Base-by-base conservation (phyloP, 2,888 invertebrate species). In the Linhomoeus sp. region DNA sequence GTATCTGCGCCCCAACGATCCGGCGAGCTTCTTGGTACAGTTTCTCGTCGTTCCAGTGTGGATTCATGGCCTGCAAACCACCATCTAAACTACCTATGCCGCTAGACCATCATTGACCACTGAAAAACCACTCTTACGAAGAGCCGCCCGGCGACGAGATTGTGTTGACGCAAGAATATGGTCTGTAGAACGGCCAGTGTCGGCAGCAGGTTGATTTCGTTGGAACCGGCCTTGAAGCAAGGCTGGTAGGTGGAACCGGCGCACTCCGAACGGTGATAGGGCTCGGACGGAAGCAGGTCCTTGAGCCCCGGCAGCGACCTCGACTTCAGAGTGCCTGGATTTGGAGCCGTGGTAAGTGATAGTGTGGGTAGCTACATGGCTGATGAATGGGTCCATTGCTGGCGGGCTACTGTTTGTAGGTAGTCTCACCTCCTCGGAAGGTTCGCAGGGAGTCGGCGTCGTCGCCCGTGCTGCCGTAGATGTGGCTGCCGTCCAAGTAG, bases 401-500 rank as follows among this genome's bases (percentile, higher is more conserved):
- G n/a, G n/a, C n/a, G n/a, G n/a, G n/a, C n/a, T n/a, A n/a, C n/a
- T n/a, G n/a, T n/a, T n/a, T n/a, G n/a, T n/a, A n/a, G n/a, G n/a
- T n/a, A n/a, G n/a, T n/a, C n/a, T n/a, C n/a, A 0, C 90, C 90
- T 45, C 78, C 79, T 58, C 54, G 49, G 77, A 79, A 66, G 0
- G 82, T 78, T 43, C 85, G 75, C 25, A 92, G 70, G 46, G 77
- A 75, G 38, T 77, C 74, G 0, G 78, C 76, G 33, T 83, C 76
- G 62, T 88, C 88, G 1, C 74, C 73, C 58, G 85, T 83, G 61
- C 86, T 86, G 1, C 90, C 90, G 61, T 90, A 90, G 24, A 92
- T 71, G 52, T 80, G 80, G 0, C 86, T 87, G 7, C 51, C 63
- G 47, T 64, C 64, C 46, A 90, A 70, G 67, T 78, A 90, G 0